These are phyloP conservation scores for Heliornis fulica DNA, from an alignment of 2,113 vertebrate species.

Conservation along the genomic window DNA sequence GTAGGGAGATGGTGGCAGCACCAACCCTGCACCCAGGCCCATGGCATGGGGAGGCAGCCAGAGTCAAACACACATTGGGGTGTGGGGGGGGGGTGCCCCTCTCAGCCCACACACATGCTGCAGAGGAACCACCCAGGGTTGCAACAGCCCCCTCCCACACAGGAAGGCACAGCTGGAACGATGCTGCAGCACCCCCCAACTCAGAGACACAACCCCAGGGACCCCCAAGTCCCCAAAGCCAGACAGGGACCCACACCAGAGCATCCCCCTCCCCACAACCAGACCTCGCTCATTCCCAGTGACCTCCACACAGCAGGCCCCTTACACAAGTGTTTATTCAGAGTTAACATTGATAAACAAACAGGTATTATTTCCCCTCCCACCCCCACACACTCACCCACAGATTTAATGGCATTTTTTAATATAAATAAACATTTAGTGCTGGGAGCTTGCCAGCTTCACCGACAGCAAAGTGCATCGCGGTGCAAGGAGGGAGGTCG, in stretches of 20 bases:
- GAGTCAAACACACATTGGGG: no score
- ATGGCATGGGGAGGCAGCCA: no score
- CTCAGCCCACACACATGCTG: background rate
- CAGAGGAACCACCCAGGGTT: background rate
- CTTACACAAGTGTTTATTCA: constrained; percentile 14
- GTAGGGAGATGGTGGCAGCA: background rate
- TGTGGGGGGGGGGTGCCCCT: background rate
- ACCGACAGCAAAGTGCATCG: constrained; percentile 51
- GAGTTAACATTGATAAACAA: background rate
- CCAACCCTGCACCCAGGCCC: background rate
- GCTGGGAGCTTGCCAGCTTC: constrained; percentile 27
- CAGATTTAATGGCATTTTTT: background rate
- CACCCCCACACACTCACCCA: background rate
- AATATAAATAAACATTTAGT: constrained; percentile 56
- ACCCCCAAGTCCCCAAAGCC: background rate
- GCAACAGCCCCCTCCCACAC: background rate
- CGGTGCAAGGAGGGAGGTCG: background rate
- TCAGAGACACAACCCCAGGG: background rate
- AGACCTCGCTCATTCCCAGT: background rate
- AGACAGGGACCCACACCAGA: background rate
- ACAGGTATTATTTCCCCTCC: background rate
- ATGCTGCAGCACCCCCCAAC: background rate
- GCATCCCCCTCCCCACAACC: background rate
- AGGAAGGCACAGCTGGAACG: no score
- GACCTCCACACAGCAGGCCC: background rate